A percentile compares a stretch with the other conserved stretches of the same genome.
Conservation (phyloP, 2,797 vertebrate genomes). For the Trachurus trachurus region DNA sequence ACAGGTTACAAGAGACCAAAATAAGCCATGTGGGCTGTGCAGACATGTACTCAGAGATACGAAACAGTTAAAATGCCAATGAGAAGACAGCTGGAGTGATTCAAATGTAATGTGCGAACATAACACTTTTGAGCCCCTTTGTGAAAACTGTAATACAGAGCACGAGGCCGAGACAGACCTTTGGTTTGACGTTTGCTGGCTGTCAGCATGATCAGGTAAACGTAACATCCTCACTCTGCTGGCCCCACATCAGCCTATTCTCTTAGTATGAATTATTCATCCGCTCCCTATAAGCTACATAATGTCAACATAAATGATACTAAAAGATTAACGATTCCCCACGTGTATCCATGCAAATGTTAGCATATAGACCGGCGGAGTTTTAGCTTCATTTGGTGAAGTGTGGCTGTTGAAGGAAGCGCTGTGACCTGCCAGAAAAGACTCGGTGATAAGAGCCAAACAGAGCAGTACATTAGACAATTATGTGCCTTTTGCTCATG, state of each 20-base stretch:
- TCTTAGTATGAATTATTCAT: constrained; percentile 67
- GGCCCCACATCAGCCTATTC: constrained; percentile 52
- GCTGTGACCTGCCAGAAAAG: constrained; percentile 2
- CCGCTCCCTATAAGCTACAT: constrained; percentile 32
- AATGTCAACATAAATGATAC: constrained; percentile 57
- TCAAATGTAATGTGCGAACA: constrained; percentile 11
- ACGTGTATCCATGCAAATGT: constrained; percentile 42
- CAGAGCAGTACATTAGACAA: constrained; percentile 15
- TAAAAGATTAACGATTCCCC: constrained; percentile 45
- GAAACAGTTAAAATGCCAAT: constrained; percentile 30
- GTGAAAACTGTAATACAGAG: constrained; percentile 36
- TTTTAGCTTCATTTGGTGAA: constrained; percentile 30
- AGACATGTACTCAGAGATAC: neutral
- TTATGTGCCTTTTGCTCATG: constrained; percentile 30
- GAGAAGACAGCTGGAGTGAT: constrained; percentile 11
- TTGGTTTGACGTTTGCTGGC: constrained; percentile 24
- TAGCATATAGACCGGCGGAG: constrained; percentile 20
- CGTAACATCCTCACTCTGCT: constrained; percentile 48
- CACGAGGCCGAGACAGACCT: constrained; percentile 7
- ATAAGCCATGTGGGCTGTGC: neutral
- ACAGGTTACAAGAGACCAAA: constrained; percentile 9
- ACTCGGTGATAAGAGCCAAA: constrained; percentile 13
- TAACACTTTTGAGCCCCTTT: constrained; percentile 25
- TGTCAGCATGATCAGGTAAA: constrained; percentile 55
- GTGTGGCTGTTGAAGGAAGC: constrained; percentile 21